These are phyloP conservation scores for Rhynchotus rufescens DNA, from an alignment of 2,797 vertebrate genomes.

Conservation along the genomic window DNA sequence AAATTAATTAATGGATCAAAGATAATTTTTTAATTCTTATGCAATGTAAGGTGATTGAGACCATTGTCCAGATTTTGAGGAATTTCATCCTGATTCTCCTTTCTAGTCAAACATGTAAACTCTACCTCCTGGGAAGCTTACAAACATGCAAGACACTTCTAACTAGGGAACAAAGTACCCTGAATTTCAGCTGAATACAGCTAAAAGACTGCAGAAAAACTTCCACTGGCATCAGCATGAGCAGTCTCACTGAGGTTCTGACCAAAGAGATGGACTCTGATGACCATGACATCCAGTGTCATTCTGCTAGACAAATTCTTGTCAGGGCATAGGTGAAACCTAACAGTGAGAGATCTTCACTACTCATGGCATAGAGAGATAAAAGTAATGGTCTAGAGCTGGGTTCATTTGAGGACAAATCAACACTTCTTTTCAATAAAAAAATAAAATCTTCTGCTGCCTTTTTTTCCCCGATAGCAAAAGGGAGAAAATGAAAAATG, in stretches of 20 bases:
- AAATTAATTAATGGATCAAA: not conserved
- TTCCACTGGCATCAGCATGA: not conserved
- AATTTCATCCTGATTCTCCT: not conserved
- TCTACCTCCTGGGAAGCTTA: not conserved
- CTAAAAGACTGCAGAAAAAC: not conserved
- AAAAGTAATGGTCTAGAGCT: not conserved
- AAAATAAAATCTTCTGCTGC: not conserved
- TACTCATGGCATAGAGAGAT: not conserved
- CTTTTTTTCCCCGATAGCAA: not conserved
- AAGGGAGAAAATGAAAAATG: not conserved
- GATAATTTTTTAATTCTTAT: no score
- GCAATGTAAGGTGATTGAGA: not conserved
- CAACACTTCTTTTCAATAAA: not conserved
- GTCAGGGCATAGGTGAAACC: not conserved
- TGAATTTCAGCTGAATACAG: not conserved
- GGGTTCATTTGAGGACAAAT: fast-evolving
- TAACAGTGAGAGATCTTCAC: not conserved
- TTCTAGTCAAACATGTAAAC: not conserved
- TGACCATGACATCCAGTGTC: not conserved
- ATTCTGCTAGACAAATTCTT: not conserved
- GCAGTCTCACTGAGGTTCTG: not conserved
- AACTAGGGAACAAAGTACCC: not conserved
- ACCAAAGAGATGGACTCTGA: not conserved
- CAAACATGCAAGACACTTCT: not conserved
- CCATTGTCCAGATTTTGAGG: not conserved